Percentiles rank a stretch among this genome's conserved stretches.
Evolutionary conservation across 2,797 vertebrate species (phyloP).

Genomic region (Neosilurus mollespiculum): DNA sequence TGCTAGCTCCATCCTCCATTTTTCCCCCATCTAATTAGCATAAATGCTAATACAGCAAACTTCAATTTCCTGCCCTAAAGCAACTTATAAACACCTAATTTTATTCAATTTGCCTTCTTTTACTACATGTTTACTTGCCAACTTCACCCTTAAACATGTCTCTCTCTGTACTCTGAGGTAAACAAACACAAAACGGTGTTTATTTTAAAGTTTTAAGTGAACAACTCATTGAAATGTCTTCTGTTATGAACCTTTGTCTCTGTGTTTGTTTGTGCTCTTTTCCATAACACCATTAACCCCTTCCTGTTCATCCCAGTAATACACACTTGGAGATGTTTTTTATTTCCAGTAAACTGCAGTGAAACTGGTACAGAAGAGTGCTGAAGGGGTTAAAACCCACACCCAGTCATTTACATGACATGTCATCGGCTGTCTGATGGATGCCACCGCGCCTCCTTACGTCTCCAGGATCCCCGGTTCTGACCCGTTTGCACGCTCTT

Average conservation of each 20-base stretch:
- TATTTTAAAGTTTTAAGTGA: too few relatives aligned
- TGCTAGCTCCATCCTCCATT: constrained; percentile 3
- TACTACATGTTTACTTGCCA: not conserved
- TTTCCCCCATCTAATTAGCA: not conserved
- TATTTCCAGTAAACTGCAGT: not conserved
- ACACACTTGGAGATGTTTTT: not conserved
- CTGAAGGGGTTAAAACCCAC: not conserved
- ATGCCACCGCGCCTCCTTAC: not conserved
- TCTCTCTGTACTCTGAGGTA: not conserved
- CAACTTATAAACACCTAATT: not conserved
- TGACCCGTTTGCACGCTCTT: not conserved
- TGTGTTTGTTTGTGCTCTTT: not conserved
- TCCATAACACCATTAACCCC: constrained; percentile 7
- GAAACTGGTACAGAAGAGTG: not conserved
- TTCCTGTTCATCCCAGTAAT: not conserved
- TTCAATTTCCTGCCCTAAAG: not conserved
- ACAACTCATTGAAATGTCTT: not conserved
- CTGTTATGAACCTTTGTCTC: not conserved
- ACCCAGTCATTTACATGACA: not conserved
- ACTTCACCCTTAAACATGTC: not conserved
- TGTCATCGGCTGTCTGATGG: not conserved
- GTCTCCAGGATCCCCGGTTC: not conserved
- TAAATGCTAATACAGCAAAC: constrained; percentile 2
- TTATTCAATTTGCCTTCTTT: not conserved
- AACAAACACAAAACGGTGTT: not conserved